Evolutionary conservation across 2,888 invertebrate genomes (phyloP), one percentile per base, ranked within the genome.

Genomic region (Ferdinandea cuprea): DNA sequence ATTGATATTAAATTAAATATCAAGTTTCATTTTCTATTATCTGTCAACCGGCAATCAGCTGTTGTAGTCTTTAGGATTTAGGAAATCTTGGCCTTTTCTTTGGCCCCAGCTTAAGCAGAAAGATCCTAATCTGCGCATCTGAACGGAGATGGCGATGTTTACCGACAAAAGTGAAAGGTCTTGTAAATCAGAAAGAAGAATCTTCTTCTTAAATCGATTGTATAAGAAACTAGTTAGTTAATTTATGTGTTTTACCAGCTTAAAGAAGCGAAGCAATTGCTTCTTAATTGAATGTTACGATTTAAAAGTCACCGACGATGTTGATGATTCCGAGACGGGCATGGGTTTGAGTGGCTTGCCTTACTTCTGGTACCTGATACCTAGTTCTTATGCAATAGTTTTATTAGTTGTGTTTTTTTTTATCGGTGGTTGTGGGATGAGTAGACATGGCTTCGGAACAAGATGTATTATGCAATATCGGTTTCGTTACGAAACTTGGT

Each of bases 141-240:
- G 44, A 9, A 35, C 9, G 69, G 5, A 25, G 25, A 25, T 25
- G 25, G 25, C 25, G 25, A 2, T 25, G 25, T 25, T 2, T 5
- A 25, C 61, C n/a, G n/a, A 30, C 13, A 68, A 73, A 79, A 66
- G 61, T 73, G 66, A 68, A 79, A 79, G 68, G 79, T 54, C 42
- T 50, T 40, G 48, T 21, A 21, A 42, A 44, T 74, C 65, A 17
- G 19, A 40, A n/a, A 61, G 54, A 68, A 68, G 68, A 68, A 61
- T 73, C 73, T 79, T 73, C 66, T 35, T 61, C 46, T 68, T 58
- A 46, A 59, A 59, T 48, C 54, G 28, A 52, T 76, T 81, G 76
- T 76, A 81, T 81, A 76, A 81, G 63, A 76, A 76, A 81, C 80
- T 65, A 25, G 80, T 76, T 76, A 52, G 81, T 28, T 72, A 72